Conservation (phyloP, 2,888 invertebrate genomes). For the Steinernema carpocapsae region DNA sequence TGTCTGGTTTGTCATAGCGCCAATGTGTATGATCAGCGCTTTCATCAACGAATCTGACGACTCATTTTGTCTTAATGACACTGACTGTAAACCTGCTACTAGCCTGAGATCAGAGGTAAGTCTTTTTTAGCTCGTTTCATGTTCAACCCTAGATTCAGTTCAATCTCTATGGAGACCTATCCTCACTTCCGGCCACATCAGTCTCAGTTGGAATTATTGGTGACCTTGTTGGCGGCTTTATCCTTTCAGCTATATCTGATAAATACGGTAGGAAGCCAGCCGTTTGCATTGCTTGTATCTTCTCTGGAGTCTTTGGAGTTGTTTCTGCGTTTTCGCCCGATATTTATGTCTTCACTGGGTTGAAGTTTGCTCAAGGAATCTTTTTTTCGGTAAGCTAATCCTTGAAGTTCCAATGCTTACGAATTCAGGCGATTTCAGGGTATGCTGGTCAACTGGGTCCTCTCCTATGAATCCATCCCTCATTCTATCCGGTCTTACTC, state of each 20-base stretch:
- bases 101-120: not conserved
- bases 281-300: conserved; percentile 43
- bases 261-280: conserved; percentile 44
- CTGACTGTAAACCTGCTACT: not conserved
- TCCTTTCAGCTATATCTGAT: conserved; percentile 39
- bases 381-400: conserved; percentile 76
- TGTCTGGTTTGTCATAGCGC: conserved; percentile 1
- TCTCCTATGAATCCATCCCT: conserved; percentile 60
- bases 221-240: conserved; percentile 40
- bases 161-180: not conserved
- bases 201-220: conserved; percentile 40
- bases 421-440: conserved; percentile 50
- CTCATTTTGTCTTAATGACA: not conserved
- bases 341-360: conserved; percentile 76
- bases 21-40: conserved; percentile 12
- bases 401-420: too few species aligned
- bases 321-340: conserved; percentile 77
- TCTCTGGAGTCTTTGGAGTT: conserved; percentile 74
- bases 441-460: conserved; percentile 54
- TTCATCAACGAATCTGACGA: conserved; percentile 19
- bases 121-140: not conserved
- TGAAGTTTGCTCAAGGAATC: conserved; percentile 77
- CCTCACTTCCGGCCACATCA: conserved; percentile 41
- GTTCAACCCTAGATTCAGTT: not conserved
- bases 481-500: conserved; percentile 57